Percentiles rank a stretch among this genome's conserved stretches.
These are phyloP conservation scores for Podiceps cristatus DNA, from an alignment of 2,113 vertebrate genomes.

Conservation along the genomic window DNA sequence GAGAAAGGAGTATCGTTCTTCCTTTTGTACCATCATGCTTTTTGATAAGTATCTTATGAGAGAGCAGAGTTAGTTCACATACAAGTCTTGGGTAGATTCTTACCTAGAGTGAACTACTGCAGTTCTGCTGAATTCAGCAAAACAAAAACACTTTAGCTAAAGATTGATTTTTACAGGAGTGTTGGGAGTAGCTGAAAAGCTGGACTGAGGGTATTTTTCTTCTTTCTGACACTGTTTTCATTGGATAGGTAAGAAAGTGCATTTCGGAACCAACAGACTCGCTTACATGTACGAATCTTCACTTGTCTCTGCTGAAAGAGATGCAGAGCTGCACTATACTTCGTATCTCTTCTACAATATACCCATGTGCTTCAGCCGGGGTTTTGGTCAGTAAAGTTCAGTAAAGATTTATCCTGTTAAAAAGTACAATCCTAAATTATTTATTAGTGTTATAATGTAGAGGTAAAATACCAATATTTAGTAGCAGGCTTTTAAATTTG, in stretches of 20 bases:
- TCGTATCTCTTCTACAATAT: neutral
- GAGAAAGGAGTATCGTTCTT: neutral
- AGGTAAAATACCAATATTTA: neutral
- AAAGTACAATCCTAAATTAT: neutral
- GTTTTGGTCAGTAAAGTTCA: neutral
- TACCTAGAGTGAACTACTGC: neutral
- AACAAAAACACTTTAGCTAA: neutral
- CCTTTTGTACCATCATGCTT: neutral
- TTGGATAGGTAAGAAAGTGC: neutral
- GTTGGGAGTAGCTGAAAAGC: neutral
- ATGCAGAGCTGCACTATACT: neutral
- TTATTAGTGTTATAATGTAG: neutral
- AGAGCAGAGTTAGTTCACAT: neutral
- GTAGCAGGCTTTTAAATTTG: neutral
- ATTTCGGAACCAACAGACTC: neutral
- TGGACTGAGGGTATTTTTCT: neutral
- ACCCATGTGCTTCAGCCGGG: neutral
- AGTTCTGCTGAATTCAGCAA: neutral
- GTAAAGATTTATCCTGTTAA: neutral
- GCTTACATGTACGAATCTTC: neutral
- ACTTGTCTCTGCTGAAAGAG: neutral
- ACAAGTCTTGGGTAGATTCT: neutral
- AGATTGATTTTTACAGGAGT: neutral
- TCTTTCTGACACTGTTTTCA: neutral
- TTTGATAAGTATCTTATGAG: neutral